Percentiles rank a stretch among this genome's conserved stretches.
phyloP scores from a whole-genome alignment of 2,113 vertebrate species.

The Petaurus breviceps region DNA sequence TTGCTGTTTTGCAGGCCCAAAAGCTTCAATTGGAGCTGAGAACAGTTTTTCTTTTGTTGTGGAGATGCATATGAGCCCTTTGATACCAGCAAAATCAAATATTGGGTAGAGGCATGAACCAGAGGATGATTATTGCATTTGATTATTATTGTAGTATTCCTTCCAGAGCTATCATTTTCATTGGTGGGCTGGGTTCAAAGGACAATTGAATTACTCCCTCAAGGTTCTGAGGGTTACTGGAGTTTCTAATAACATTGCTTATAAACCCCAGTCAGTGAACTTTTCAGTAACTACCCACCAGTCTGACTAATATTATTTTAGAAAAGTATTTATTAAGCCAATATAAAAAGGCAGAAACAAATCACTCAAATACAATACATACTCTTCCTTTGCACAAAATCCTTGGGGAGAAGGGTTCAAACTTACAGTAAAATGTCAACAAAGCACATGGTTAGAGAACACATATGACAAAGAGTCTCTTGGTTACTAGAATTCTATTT shows the following conservation, averaged over 20 bases:
- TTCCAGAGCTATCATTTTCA: neutral
- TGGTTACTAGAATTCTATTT: neutral
- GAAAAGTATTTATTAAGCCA: neutral
- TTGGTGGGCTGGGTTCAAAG: neutral
- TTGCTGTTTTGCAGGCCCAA: neutral
- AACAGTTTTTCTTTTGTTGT: neutral
- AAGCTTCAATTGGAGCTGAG: neutral
- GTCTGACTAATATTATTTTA: neutral
- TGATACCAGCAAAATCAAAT: neutral
- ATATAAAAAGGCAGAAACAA: neutral
- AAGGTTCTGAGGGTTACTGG: no score
- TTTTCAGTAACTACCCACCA: neutral
- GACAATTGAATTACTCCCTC: neutral
- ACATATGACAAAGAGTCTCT: neutral
- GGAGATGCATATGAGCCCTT: neutral
- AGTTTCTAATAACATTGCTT: neutral
- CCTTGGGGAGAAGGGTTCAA: neutral
- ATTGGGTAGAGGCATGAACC: neutral
- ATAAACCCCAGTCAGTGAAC: neutral
- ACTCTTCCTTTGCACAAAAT: neutral
- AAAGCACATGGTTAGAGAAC: neutral
- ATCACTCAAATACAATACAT: neutral
- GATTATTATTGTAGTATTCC: neutral
- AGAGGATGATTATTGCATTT: neutral
- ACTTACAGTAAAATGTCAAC: neutral